Percentiles rank a stretch among this genome's conserved stretches.
Evolutionary conservation across 2,888 invertebrate genomes (phyloP).

Genomic region (Lithophane semibrunnea): DNA sequence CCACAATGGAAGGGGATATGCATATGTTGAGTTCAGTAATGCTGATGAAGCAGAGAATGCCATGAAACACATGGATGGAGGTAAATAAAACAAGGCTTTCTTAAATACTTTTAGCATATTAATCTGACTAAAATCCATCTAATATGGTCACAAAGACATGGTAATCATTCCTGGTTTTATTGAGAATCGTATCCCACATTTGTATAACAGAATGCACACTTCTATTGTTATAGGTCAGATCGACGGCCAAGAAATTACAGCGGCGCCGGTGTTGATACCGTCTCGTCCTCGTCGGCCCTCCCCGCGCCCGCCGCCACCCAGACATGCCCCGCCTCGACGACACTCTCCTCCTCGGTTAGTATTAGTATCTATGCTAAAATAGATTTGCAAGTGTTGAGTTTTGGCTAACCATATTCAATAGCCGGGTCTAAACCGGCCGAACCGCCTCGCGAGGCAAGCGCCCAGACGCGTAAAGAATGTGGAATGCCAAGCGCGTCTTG

Average conservation of each 20-base stretch:
- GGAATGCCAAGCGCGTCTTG: background rate
- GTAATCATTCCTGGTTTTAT: too few species aligned
- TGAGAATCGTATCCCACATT: background rate
- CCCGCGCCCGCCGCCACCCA: slow-evolving; percentile 89
- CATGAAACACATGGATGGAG: slow-evolving; percentile 99
- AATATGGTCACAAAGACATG: background rate
- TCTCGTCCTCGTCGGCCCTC: slow-evolving; percentile 91
- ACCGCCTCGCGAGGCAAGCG: background rate
- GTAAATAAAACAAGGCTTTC: slow-evolving; percentile 78
- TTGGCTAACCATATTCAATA: background rate
- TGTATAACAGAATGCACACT: background rate
- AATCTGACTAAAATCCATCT: background rate
- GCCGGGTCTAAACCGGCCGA: background rate
- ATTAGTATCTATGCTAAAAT: background rate
- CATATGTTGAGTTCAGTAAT: slow-evolving; percentile 98
- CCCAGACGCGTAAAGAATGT: background rate
- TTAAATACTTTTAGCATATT: background rate
- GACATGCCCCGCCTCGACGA: slow-evolving; percentile 90
- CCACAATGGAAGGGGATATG: slow-evolving; percentile 97
- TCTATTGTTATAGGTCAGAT: slow-evolving; percentile 93
- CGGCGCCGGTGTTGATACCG: slow-evolving; percentile 97
- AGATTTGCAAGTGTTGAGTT: background rate
- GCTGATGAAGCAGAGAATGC: slow-evolving; percentile 99
- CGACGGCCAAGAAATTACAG: slow-evolving; percentile 98
- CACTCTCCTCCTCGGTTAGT: slow-evolving; percentile 86